These are phyloP conservation scores for Muricea muricata DNA, from an alignment of 92 coral and sea anemone species.

Conservation along the genomic window DNA sequence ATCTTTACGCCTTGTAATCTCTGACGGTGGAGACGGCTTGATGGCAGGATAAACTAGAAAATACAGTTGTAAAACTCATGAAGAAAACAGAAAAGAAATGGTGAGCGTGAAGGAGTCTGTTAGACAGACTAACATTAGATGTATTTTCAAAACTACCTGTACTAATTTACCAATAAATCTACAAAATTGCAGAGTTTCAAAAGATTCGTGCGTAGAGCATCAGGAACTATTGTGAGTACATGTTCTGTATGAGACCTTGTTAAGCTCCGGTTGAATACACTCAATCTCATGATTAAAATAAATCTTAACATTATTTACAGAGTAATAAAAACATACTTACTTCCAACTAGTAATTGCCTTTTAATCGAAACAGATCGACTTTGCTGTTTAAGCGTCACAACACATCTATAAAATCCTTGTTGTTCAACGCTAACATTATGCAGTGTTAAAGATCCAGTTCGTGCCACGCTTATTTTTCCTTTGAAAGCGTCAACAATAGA, in stretches of 20 bases:
- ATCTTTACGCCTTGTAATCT: conserved; percentile 3
- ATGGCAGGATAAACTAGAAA: conserved; percentile 17
- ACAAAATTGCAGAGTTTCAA: too few species aligned
- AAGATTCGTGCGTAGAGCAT: too few species aligned
- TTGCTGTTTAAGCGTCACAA: not conserved
- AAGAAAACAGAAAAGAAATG: not conserved
- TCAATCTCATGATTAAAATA: too few species aligned
- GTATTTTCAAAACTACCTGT: too few species aligned
- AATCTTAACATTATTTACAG: too few species aligned
- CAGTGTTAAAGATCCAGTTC: conserved; percentile 1
- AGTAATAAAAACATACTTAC: not conserved
- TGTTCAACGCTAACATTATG: not conserved
- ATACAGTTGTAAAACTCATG: not conserved
- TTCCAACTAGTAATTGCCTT: conserved; percentile 28
- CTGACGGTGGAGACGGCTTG: not conserved
- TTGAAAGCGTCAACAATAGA: not conserved
- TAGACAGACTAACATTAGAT: too few species aligned
- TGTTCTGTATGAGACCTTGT: too few species aligned
- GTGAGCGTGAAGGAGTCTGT: too few species aligned
- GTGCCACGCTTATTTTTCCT: not conserved
- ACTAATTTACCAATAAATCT: too few species aligned
- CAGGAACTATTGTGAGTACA: too few species aligned
- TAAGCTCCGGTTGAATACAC: too few species aligned
- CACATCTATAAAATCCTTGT: conserved; percentile 26
- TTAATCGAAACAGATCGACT: not conserved